Evolutionary conservation across 1,140 invertebrate species (phyloP).

Genomic region (Pogonus chalceus): DNA sequence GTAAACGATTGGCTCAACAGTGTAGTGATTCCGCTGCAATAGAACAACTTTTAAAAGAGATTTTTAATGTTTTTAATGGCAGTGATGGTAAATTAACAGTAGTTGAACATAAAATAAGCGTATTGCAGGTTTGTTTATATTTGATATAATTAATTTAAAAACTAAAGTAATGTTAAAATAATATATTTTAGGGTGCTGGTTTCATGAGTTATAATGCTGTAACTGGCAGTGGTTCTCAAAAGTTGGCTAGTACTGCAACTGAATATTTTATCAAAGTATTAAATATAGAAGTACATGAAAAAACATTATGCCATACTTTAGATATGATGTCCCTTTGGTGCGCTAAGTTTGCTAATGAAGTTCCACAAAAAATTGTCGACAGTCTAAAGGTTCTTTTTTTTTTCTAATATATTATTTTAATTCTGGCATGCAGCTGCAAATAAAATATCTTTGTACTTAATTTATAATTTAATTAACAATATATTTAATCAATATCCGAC

Average conservation of each 20-base stretch:
- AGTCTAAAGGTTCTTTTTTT: conserved; percentile 59
- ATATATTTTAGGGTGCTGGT: conserved; percentile 56
- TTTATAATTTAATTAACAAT: no score
- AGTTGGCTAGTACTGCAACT: conserved; percentile 50
- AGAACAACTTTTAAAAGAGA: conserved; percentile 55
- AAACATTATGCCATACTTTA: conserved; percentile 70
- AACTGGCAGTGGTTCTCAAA: conserved; percentile 43
- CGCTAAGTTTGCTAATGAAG: conserved; percentile 49
- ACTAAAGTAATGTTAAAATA: not conserved
- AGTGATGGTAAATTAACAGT: conserved; percentile 87
- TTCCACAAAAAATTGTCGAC: conserved; percentile 62
- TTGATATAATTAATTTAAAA: not conserved
- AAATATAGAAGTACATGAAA: conserved; percentile 86
- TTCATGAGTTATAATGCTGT: conserved; percentile 67
- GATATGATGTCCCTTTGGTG: conserved; percentile 76
- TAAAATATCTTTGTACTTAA: no score
- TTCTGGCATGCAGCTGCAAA: no score
- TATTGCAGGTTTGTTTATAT: conserved; percentile 55
- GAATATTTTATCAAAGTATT: conserved; percentile 68
- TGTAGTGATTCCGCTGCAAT: conserved; percentile 60
- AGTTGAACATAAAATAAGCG: conserved; percentile 75
- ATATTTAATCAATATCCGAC: no score
- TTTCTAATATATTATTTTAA: no score
- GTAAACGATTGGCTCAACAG: conserved; percentile 57
- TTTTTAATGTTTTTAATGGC: conserved; percentile 80